Evolutionary conservation across 2,888 invertebrate species (phyloP), one percentile per base, ranked within the genome.

Genomic region (Perithous albicinctus): DNA sequence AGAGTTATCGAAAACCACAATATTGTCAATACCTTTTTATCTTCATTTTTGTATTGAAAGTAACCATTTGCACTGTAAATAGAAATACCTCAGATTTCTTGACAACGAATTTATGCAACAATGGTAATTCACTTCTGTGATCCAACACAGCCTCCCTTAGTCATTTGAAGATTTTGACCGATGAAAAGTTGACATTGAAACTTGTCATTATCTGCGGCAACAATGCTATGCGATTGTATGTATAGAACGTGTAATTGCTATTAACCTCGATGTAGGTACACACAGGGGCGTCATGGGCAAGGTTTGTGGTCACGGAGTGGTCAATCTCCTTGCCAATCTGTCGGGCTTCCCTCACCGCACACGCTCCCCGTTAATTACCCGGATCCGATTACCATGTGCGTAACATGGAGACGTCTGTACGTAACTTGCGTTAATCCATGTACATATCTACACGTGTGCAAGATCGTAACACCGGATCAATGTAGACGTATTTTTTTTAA

Each of bases 311-410:
- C 67, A 78, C 82, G 72, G 54, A 78, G 78, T 82, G 82, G 82
- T 82, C 82, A 82, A 82, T 82, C 82, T 82, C 82, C 82, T 82
- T 82, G 82, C 82, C 82, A 82, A 82, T 82, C 82, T 78, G 75
- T 63, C 70, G 73, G 64, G 56, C 66, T 74, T 66, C 72, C 66
- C 78, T 82, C 82, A 78, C 78, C 82, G 75, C 82, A 78, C 72
- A 54, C 82, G 59, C 75, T 78, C 70, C n/a, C 80, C 78, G 75
- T 86, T 87, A 88, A 88, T 88, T 87, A 85, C 83, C 51, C 72
- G 72, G 83, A 87, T 86, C 83, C 84, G 82, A 85, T 88, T 87
- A 86, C 80, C 80, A 85, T 80, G 84, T 84, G 84, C 84, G 82
- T 86, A 80, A 74, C 35, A 77, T 74, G 76, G 63, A 64, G 70